Evolutionary conservation across 2,888 invertebrate genomes (phyloP).

Genomic region (Eupithecia pulchellata): DNA sequence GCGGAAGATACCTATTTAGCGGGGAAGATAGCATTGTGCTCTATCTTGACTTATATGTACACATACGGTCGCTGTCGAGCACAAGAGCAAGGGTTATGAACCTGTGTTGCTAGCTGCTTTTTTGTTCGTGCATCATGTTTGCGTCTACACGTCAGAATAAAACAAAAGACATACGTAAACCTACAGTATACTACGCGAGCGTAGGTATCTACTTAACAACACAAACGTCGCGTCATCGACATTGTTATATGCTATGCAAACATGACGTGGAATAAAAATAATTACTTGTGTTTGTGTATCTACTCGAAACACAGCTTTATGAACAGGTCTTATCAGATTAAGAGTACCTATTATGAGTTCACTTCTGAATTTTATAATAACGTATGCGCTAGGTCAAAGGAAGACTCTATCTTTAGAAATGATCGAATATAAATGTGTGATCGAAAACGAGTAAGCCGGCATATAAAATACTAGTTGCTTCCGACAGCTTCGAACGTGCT

Average conservation of each 20-base stretch:
- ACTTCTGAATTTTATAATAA: not conserved
- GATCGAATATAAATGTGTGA: not conserved
- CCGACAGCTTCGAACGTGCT: not conserved
- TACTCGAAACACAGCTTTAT: not conserved
- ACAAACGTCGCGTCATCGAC: slow-evolving; percentile 17
- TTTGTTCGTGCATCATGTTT: slow-evolving; percentile 37
- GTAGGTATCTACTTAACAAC: not conserved
- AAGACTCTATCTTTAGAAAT: not conserved
- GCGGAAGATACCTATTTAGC: slow-evolving; percentile 33
- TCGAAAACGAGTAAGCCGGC: not conserved
- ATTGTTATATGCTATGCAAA: slow-evolving; percentile 12
- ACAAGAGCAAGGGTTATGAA: slow-evolving; percentile 74
- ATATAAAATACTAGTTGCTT: not conserved
- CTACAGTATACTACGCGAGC: not conserved
- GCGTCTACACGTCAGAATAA: slow-evolving; percentile 16
- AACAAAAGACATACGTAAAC: not conserved
- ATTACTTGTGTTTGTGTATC: not conserved
- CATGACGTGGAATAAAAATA: slow-evolving; percentile 3
- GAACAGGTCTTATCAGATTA: slow-evolving; percentile 6
- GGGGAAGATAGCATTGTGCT: slow-evolving; percentile 32
- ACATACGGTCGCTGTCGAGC: slow-evolving; percentile 62
- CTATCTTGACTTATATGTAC: slow-evolving; percentile 54
- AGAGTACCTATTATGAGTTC: not conserved
- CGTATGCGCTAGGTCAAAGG: not conserved
- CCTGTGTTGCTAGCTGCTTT: slow-evolving; percentile 58